A percentile compares a stretch with the other conserved stretches of the same genome.
Conservation (phyloP, 1,140 invertebrate species). For the Hestina assimilis region DNA sequence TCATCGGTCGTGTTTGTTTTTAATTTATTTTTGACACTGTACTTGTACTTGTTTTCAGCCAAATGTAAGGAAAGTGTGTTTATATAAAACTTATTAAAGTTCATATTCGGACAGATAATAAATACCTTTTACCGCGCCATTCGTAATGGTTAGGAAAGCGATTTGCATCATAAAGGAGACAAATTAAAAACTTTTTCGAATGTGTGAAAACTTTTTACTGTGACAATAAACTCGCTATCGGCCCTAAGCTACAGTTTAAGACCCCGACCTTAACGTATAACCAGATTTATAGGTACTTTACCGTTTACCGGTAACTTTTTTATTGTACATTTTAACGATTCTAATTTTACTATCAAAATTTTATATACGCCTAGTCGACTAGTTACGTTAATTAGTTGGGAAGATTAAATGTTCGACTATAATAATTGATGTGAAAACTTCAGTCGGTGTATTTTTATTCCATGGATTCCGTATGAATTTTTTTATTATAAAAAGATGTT, state of each 20-base stretch:
- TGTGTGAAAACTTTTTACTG: constrained; percentile 31
- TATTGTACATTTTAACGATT: constrained; percentile 63
- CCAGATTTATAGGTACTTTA: constrained; percentile 56
- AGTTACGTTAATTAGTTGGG: constrained; percentile 62
- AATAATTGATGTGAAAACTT: constrained; percentile 21
- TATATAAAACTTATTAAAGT: too few relatives aligned
- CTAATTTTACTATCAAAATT: constrained; percentile 53
- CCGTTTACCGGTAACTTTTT: constrained; percentile 44
- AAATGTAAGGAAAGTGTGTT: too few relatives aligned
- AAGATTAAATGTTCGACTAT: constrained; percentile 41
- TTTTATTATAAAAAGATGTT: neutral
- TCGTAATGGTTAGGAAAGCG: neutral
- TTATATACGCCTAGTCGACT: constrained; percentile 46
- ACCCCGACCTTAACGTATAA: constrained; percentile 34
- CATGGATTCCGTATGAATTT: constrained; percentile 29
- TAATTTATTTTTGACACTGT: too few relatives aligned
- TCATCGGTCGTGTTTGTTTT: too few relatives aligned
- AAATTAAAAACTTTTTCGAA: constrained; percentile 22
- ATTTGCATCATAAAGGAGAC: neutral
- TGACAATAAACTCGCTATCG: constrained; percentile 32
- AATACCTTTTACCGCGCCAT: neutral
- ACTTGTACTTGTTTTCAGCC: too few relatives aligned
- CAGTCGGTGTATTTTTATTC: constrained; percentile 5
- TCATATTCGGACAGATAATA: neutral
- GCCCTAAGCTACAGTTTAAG: constrained; percentile 4